These are phyloP conservation scores for Engystomops pustulosus DNA, from an alignment of 2,113 vertebrate species.

Conservation along the genomic window DNA sequence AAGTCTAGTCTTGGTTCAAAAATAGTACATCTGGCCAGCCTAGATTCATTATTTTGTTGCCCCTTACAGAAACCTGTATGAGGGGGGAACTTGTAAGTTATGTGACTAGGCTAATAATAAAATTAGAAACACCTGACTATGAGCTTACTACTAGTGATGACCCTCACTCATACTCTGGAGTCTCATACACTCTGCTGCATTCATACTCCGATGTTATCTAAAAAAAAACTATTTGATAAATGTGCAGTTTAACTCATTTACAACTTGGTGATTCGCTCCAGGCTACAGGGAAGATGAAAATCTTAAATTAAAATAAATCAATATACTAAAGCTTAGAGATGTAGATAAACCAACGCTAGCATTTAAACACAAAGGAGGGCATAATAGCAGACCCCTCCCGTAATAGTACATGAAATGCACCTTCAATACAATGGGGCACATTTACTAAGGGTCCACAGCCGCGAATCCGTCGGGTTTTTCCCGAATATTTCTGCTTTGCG, in stretches of 20 bases:
- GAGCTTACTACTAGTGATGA: background rate
- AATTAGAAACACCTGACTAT: background rate
- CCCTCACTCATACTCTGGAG: background rate
- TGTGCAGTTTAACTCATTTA: constrained; percentile 99
- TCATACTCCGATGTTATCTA: constrained; percentile 90
- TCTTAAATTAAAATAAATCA: constrained; percentile 99
- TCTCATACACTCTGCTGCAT: constrained; percentile 73
- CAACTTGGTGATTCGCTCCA: constrained; percentile 86
- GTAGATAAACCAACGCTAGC: constrained; percentile 80
- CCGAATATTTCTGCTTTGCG: no score
- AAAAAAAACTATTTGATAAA: constrained; percentile 98
- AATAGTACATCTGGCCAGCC: no score
- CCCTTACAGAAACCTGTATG: background rate
- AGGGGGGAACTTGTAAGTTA: background rate
- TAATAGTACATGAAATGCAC: background rate
- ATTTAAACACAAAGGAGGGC: constrained; percentile 69
- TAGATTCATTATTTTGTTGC: no score
- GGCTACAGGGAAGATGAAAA: constrained; percentile 94
- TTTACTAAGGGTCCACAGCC: no score
- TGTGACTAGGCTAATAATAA: background rate
- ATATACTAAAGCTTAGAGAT: constrained; percentile 90
- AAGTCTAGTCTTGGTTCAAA: no score
- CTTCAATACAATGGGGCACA: background rate
- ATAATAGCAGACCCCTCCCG: constrained; percentile 54
- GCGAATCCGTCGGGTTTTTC: no score